phyloP scores from a whole-genome alignment of 2,888 invertebrate genomes.

The Frankliniella fusca region DNA sequence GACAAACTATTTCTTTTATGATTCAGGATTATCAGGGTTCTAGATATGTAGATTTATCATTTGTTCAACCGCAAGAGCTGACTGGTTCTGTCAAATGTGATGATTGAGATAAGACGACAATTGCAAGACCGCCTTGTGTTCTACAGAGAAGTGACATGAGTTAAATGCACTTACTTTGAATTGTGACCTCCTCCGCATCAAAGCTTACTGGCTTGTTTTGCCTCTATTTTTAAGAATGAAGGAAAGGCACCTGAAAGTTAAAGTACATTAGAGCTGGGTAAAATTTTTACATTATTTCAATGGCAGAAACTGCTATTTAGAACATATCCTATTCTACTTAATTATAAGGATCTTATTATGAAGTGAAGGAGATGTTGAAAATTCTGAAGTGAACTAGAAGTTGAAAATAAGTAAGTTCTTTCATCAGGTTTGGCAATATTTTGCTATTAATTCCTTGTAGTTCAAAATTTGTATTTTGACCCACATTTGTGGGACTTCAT shows the following conservation, averaged over 20 bases:
- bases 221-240: too few relatives aligned
- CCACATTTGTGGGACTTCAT: not conserved
- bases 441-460: not conserved
- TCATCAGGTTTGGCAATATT: not conserved
- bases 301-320: not conserved
- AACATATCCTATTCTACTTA: too few relatives aligned
- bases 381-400: not conserved
- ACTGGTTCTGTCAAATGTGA: too few relatives aligned
- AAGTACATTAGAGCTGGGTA: too few relatives aligned
- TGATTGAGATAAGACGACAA: too few relatives aligned
- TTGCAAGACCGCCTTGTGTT: not conserved
- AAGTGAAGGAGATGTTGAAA: not conserved
- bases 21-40: not conserved
- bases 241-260: too few relatives aligned
- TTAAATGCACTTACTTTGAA: not conserved
- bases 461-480: not conserved
- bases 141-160: not conserved
- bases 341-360: too few relatives aligned
- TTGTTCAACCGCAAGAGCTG: not conserved
- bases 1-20: not conserved
- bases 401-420: not conserved
- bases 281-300: not conserved
- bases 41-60: not conserved
- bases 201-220: too few relatives aligned
- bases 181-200: not conserved